Conservation (phyloP, 1,140 invertebrate species). For the Berghia stephanieae region DNA sequence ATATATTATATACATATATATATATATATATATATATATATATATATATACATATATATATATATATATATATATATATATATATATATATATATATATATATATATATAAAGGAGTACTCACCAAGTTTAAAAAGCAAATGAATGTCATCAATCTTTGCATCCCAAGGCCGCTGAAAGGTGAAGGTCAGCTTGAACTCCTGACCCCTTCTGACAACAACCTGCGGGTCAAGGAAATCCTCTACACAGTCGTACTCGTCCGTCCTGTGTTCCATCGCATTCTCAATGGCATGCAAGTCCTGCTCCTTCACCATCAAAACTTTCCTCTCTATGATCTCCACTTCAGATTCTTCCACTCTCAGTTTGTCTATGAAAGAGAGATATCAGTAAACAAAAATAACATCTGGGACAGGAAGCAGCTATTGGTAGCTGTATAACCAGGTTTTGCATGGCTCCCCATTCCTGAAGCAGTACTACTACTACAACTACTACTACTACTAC, state of each 20-base stretch:
- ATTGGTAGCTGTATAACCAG: too few species aligned
- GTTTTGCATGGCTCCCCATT: too few species aligned
- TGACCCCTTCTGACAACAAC: slow-evolving; percentile 85
- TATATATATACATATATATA: too few species aligned
- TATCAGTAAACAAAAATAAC: too few species aligned
- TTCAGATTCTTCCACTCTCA: background rate
- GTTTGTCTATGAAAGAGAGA: background rate
- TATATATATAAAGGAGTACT: too few species aligned
- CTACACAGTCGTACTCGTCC: slow-evolving; percentile 74
- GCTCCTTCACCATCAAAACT: slow-evolving; percentile 18
- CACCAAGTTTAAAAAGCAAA: slow-evolving; percentile 74
- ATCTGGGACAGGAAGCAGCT: too few species aligned
- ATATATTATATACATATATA: too few species aligned
- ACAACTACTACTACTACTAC: too few species aligned
- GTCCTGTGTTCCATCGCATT: slow-evolving; percentile 75
- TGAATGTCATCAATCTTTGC: slow-evolving; percentile 80
- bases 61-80: too few species aligned
- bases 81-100: too few species aligned
- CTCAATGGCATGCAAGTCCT: slow-evolving; percentile 32
- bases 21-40: too few species aligned
- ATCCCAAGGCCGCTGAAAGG: slow-evolving; percentile 79
- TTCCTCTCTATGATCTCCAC: slow-evolving; percentile 7
- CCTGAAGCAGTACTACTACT: too few species aligned
- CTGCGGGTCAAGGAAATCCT: slow-evolving; percentile 68
- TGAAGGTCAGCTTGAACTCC: slow-evolving; percentile 78